Evolutionary conservation across 2,888 invertebrate species (phyloP).

Genomic region (Myathropa florea): DNA sequence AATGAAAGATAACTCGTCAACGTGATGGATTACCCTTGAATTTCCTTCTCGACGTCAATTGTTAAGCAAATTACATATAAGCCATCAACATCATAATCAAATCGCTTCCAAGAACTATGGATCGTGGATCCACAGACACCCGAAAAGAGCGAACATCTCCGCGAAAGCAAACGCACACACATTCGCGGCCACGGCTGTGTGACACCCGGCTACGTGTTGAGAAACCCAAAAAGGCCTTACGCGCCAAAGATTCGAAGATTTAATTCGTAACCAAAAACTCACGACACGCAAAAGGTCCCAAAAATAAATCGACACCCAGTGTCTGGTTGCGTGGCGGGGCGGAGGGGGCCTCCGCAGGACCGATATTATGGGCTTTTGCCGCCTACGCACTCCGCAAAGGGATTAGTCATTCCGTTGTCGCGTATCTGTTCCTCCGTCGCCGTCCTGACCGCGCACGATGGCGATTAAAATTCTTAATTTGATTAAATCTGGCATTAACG

Average conservation of each 20-base stretch:
- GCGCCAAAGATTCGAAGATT: constrained; percentile 6
- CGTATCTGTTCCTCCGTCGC: constrained; percentile 6
- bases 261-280: constrained; percentile 25
- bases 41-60: constrained; percentile 21
- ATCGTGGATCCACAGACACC: background rate
- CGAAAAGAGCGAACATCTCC: background rate
- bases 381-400: constrained; percentile 51
- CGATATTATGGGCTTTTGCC: constrained; percentile 38
- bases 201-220: constrained; percentile 45
- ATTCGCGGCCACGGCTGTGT: background rate
- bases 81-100: constrained; percentile 48
- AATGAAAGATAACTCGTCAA: background rate
- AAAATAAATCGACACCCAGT: constrained; percentile 17
- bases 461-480: constrained; percentile 61
- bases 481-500: constrained; percentile 60
- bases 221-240: constrained; percentile 27
- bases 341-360: constrained; percentile 17
- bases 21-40: background rate
- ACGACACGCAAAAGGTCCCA: constrained; percentile 12
- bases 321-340: background rate
- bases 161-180: background rate
- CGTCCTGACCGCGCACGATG: constrained; percentile 15
- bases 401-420: constrained; percentile 46
- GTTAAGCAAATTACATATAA: constrained; percentile 16
- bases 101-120: constrained; percentile 38